phyloP scores from a whole-genome alignment of 1,140 invertebrate genomes.

The Paralvinella palmiformis region DNA sequence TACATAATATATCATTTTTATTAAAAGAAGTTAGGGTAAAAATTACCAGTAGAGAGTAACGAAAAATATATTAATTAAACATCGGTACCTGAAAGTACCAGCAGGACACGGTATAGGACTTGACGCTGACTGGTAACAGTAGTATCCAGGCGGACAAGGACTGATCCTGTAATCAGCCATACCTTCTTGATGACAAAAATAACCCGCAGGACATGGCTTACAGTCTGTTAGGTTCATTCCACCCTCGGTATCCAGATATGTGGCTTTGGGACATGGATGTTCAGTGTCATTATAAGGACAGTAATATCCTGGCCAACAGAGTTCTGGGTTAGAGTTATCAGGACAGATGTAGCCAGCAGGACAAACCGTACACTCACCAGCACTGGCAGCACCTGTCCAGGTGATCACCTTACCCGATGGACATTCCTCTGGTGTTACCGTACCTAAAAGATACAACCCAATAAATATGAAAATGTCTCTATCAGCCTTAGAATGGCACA shows the following conservation, averaged over 20 bases:
- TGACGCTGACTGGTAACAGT: slow-evolving; percentile 35
- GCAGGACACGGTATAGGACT: slow-evolving; percentile 31
- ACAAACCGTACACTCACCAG: slow-evolving; percentile 34
- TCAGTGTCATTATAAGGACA: slow-evolving; percentile 24
- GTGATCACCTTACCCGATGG: slow-evolving; percentile 33
- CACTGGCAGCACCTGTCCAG: slow-evolving; percentile 33
- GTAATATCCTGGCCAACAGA: slow-evolving; percentile 38
- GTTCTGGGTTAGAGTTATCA: slow-evolving; percentile 17
- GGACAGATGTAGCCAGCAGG: slow-evolving; percentile 41
- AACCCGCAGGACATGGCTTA: slow-evolving; percentile 37
- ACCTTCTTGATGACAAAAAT: slow-evolving; percentile 34
- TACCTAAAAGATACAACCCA: not conserved
- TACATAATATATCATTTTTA: too few species aligned
- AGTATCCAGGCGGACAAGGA: slow-evolving; percentile 39
- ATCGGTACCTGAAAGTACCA: slow-evolving; percentile 41
- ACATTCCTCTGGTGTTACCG: slow-evolving; percentile 21
- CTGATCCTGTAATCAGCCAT: slow-evolving; percentile 34
- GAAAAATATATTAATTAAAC: not conserved
- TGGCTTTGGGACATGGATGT: slow-evolving; percentile 29
- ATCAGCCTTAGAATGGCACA: not conserved
- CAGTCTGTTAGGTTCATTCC: slow-evolving; percentile 33
- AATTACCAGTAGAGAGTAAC: too few species aligned
- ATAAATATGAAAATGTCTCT: not conserved
- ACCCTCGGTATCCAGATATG: slow-evolving; percentile 36
- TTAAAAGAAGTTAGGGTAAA: too few species aligned